phyloP scores from a whole-genome alignment of 2,113 vertebrate genomes.

The Anhinga anhinga region DNA sequence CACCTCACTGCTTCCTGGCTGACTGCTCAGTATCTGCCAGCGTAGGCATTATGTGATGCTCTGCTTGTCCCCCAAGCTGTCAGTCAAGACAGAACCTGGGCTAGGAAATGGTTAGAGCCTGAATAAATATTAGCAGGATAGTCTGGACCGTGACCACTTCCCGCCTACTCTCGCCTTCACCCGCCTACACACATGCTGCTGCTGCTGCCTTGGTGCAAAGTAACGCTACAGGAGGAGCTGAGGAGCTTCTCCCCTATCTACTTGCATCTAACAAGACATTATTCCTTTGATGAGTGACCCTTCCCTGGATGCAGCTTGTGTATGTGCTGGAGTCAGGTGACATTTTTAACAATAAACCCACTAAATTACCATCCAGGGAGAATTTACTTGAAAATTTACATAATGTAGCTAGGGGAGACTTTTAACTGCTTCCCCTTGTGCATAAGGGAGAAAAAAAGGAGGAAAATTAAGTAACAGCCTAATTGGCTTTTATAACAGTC shows the following conservation, averaged over 20 bases:
- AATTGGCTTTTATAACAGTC: slow-evolving; percentile 52
- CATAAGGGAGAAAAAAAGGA: not conserved
- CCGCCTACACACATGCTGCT: not conserved
- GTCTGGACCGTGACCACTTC: not conserved
- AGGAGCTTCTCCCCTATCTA: not conserved
- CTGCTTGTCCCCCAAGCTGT: not conserved
- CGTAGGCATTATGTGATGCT: not conserved
- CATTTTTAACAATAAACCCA: not conserved
- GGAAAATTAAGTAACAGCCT: slow-evolving; percentile 53
- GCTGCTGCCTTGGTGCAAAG: not conserved
- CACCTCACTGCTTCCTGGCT: not conserved
- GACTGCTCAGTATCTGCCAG: not conserved
- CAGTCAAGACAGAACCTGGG: not conserved
- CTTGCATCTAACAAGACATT: not conserved
- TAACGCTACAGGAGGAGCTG: not conserved
- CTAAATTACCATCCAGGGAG: not conserved
- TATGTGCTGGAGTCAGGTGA: not conserved
- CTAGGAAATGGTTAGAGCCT: not conserved
- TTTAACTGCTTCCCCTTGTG: not conserved
- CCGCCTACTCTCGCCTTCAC: not conserved
- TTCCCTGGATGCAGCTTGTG: not conserved
- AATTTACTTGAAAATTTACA: slow-evolving; percentile 26
- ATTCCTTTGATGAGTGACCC: not conserved
- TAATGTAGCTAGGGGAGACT: slow-evolving; percentile 12
- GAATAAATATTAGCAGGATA: not conserved